Base-by-base conservation (phyloP, 2,113 vertebrate genomes). In the Nematolebias whitei region DNA sequence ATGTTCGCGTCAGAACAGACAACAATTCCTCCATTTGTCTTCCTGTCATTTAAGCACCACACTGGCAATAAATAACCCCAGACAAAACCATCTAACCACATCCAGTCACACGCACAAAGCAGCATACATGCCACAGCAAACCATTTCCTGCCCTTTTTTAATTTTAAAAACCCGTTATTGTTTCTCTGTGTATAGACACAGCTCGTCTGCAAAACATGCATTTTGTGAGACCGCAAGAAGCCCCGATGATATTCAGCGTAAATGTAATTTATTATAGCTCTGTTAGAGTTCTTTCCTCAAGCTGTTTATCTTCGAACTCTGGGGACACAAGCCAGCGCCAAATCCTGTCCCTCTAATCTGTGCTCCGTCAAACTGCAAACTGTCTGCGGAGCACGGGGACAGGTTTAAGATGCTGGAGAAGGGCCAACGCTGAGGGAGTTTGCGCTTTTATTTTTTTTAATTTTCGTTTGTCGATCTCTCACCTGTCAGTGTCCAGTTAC, bases 401-500 rank as follows among this genome's bases (percentile, higher is more conserved):
- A 68, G 45, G 65, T 88, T 74, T 74, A 74, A 74, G 68, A 65
- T 59, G 64, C 63, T 74, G 74, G 78, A 70, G 54, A 29, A 49
- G 10, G 29, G 75, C 63, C 72, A 82, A 43, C 67, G 60, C 0
- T 9, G 71, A 73, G 56, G 49, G 38, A 63, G 52, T 29, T 6
- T 23, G 41, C 64, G 51, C 63, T 24, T 0, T 29, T 63, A 32
- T 43, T 52, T n/a, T 54, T 26, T 44, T 35, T 35, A 40, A 20
- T 41, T 0, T 23, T 55, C 39, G 38, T 44, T 60, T 49, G 35
- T 24, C 48, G 9, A 59, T 62, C 45, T 84, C 88, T 92, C 91
- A 92, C 90, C 91, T 92, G 90, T 76, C 80, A 84, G 63, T 0
- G 83, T 89, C 89, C 85, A 84, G 89, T 91, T 91, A 89, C 65